Evolutionary conservation across 1,140 invertebrate species (phyloP).

Genomic region (Plutomurus gul): DNA sequence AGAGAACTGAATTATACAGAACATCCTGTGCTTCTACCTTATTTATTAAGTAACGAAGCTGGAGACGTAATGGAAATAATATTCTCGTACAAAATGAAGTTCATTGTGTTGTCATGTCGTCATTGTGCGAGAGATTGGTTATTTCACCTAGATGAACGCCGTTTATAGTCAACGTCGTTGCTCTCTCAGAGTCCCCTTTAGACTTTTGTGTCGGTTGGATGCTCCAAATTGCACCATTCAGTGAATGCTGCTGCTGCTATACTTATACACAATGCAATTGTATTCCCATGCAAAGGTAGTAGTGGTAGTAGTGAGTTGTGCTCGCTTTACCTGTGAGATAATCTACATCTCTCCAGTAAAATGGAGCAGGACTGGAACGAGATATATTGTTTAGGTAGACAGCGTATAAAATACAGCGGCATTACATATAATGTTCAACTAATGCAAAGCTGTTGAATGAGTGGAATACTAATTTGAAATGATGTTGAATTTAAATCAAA

Average conservation of each 20-base stretch:
- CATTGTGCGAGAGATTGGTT: neutral
- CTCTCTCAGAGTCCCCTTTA: neutral
- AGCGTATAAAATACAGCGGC: neutral
- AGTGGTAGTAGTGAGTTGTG: neutral
- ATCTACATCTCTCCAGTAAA: too few species aligned
- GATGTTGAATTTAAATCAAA: conserved; percentile 23
- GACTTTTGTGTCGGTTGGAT: neutral
- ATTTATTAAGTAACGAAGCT: neutral
- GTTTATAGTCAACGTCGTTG: neutral
- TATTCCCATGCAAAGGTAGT: too few species aligned
- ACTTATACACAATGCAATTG: conserved; percentile 3
- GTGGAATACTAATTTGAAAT: conserved; percentile 6
- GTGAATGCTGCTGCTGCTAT: too few species aligned
- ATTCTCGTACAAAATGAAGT: neutral
- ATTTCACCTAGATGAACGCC: neutral
- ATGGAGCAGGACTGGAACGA: too few species aligned
- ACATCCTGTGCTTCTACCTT: too few species aligned
- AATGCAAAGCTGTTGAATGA: conserved; percentile 21
- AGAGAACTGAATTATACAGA: too few species aligned
- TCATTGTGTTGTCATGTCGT: neutral
- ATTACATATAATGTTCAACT: conserved; percentile 10
- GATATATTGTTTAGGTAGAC: too few species aligned
- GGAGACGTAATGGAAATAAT: neutral
- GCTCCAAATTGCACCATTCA: neutral
- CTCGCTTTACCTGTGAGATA: too few species aligned